These are phyloP conservation scores for Trileptium ribeirensis DNA, from an alignment of 2,888 invertebrate genomes.

Conservation along the genomic window DNA sequence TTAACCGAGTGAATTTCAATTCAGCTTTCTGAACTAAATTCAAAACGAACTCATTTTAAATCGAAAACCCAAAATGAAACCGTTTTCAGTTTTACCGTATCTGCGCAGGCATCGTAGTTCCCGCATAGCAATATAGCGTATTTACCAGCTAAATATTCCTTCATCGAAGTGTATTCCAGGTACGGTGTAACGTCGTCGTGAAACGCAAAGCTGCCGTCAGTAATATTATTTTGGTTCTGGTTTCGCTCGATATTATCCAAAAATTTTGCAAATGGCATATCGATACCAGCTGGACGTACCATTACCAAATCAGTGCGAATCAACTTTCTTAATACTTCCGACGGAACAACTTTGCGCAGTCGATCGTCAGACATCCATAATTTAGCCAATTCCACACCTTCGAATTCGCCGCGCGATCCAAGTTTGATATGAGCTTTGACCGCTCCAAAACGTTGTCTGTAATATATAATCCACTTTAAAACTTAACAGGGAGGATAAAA, in stretches of 20 bases:
- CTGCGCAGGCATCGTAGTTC: too few relatives aligned
- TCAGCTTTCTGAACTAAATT: too few relatives aligned
- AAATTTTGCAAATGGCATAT: constrained; percentile 48
- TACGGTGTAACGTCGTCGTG: constrained; percentile 47
- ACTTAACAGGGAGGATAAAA: too few relatives aligned
- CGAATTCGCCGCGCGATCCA: not conserved
- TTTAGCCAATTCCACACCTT: constrained; percentile 48
- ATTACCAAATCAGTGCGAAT: constrained; percentile 49
- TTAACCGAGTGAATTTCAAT: too few relatives aligned
- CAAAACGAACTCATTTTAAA: too few relatives aligned
- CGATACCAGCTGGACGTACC: constrained; percentile 48
- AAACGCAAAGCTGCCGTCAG: too few relatives aligned
- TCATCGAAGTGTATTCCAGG: constrained; percentile 51
- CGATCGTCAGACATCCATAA: constrained; percentile 44
- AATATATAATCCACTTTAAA: too few relatives aligned
- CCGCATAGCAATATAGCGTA: too few relatives aligned
- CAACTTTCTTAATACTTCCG: constrained; percentile 42
- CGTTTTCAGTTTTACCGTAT: too few relatives aligned
- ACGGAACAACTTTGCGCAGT: constrained; percentile 41
- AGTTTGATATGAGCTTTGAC: constrained; percentile 4
- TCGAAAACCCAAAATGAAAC: too few relatives aligned
- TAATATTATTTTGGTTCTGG: constrained; percentile 24
- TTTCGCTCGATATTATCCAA: constrained; percentile 46
- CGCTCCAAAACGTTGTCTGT: not conserved
- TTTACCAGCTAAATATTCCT: constrained; percentile 39